Percentiles rank a stretch among this genome's conserved stretches.
Conservation (phyloP, 2,888 invertebrate species). For the Aleiodes testaceus region DNA sequence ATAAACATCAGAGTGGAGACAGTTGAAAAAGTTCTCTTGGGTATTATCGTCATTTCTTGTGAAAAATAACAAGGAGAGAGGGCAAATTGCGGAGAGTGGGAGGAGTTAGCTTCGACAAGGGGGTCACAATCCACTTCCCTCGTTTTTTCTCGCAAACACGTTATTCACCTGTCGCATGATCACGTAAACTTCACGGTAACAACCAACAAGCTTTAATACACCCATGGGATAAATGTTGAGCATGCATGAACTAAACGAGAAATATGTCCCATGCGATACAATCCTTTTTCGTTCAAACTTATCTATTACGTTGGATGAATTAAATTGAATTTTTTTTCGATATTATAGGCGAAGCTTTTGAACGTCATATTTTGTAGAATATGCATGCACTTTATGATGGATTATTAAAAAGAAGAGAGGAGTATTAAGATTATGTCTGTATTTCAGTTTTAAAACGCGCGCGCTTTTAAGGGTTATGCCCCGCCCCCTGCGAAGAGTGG, state of each 20-base stretch:
- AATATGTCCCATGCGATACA: constrained; percentile 1
- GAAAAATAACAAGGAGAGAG: not conserved
- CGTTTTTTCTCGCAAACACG: constrained; percentile 34
- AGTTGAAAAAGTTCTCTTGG: not conserved
- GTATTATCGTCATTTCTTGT: not conserved
- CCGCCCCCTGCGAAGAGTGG: too few species aligned
- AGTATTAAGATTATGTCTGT: too few species aligned
- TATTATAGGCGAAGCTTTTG: too few species aligned
- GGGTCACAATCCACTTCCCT: constrained; percentile 19
- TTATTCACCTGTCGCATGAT: constrained; percentile 45
- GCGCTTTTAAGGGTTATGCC: too few species aligned
- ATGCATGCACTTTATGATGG: too few species aligned
- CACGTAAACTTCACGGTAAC: constrained; percentile 31
- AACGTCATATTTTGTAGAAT: too few species aligned
- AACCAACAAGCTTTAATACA: constrained; percentile 43
- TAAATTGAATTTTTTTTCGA: not conserved
- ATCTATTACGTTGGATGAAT: constrained; percentile 22
- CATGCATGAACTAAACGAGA: not conserved
- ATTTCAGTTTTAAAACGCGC: too few species aligned
- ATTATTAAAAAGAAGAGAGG: too few species aligned
- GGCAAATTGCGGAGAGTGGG: not conserved
- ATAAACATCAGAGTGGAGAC: not conserved
- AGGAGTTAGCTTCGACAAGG: constrained; percentile 28
- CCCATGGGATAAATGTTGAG: constrained; percentile 38
- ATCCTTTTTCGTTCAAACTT: constrained; percentile 18